Evolutionary conservation across 2,797 vertebrate genomes (phyloP).

Genomic region (Molossus alvarezi): DNA sequence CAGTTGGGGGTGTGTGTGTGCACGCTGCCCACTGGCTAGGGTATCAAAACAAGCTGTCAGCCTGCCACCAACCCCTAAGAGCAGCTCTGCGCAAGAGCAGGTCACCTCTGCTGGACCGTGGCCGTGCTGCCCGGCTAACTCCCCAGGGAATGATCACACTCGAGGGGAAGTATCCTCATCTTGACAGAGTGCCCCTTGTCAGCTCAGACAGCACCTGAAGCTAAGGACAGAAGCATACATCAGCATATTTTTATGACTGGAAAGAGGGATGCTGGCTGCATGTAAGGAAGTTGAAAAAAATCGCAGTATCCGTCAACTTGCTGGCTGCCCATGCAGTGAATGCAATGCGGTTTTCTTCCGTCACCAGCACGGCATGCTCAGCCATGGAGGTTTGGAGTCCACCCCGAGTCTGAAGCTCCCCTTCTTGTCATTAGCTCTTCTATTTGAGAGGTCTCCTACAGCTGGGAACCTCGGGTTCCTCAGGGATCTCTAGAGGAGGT

Average conservation of each 20-base stretch:
- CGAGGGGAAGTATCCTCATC: neutral
- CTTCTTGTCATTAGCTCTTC: neutral
- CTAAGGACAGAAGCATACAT: conserved; percentile 36
- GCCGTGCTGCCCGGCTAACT: neutral
- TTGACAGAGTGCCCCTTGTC: neutral
- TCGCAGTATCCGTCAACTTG: neutral
- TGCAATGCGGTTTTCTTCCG: neutral
- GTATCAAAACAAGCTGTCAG: conserved; percentile 67
- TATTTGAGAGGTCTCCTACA: neutral
- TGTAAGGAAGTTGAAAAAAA: neutral
- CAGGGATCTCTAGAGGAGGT: neutral
- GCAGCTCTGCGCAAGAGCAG: neutral
- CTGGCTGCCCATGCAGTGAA: neutral
- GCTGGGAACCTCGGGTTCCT: neutral
- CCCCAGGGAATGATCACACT: neutral
- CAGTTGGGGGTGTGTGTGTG: neutral
- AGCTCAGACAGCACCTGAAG: conserved; percentile 35
- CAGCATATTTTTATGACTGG: neutral
- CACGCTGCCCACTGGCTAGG: neutral
- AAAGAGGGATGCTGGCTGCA: conserved; percentile 8
- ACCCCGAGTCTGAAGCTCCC: neutral
- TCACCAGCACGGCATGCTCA: neutral
- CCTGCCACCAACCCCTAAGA: neutral
- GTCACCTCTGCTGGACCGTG: neutral
- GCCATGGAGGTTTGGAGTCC: neutral